phyloP scores from a whole-genome alignment of 2,113 vertebrate species.

The Thalassoma bifasciatum region DNA sequence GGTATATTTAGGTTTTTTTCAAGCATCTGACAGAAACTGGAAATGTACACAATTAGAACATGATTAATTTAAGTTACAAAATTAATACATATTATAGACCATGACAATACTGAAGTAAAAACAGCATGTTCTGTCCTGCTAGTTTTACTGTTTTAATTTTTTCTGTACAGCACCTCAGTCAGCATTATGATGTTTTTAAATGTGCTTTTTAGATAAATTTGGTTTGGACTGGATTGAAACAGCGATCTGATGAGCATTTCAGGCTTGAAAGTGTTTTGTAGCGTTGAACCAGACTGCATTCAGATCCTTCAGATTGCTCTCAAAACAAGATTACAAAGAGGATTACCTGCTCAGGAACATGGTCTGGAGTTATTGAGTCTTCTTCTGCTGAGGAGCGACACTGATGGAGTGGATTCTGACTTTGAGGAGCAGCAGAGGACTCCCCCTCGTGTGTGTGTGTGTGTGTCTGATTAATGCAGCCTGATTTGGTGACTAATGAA shows the following conservation, averaged over 20 bases:
- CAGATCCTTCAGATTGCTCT: slow-evolving; percentile 34
- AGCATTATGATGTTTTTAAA: too few species aligned
- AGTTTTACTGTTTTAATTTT: too few species aligned
- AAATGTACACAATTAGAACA: too few species aligned
- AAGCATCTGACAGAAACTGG: too few species aligned
- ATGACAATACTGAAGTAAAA: too few species aligned
- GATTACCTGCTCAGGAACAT: slow-evolving; percentile 36
- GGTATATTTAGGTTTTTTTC: too few species aligned
- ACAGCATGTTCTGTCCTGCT: too few species aligned
- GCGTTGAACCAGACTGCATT: slow-evolving; percentile 20
- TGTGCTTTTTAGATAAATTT: too few species aligned
- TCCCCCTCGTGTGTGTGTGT: not conserved
- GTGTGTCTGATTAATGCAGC: slow-evolving; percentile 49
- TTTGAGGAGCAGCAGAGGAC: slow-evolving; percentile 1
- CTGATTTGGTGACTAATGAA: slow-evolving; percentile 48
- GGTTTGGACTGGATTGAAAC: slow-evolving; percentile 9
- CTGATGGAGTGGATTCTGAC: slow-evolving; percentile 22
- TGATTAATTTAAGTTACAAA: too few species aligned
- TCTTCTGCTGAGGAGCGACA: not conserved
- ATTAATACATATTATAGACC: too few species aligned
- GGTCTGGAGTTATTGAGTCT: slow-evolving; percentile 3
- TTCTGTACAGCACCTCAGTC: too few species aligned
- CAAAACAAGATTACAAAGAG: slow-evolving; percentile 43
- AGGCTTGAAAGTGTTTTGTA: slow-evolving; percentile 29
- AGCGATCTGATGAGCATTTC: slow-evolving; percentile 22